Evolutionary conservation across 2,113 vertebrate species (phyloP).

Genomic region (Rynchops niger): DNA sequence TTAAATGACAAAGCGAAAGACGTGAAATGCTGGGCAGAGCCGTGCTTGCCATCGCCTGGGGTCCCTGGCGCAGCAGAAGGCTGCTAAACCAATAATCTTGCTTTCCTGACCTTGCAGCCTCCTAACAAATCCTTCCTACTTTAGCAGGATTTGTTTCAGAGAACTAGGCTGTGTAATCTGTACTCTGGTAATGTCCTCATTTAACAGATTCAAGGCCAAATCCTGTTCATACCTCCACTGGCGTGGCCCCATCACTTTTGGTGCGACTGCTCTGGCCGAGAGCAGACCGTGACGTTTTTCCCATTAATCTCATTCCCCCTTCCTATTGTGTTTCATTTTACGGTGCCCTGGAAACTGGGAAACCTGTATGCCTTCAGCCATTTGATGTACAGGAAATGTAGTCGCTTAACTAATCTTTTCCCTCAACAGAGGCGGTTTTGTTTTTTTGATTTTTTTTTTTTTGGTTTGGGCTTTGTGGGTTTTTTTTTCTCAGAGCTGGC

Average conservation of each 20-base stretch:
- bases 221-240: neutral
- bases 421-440: neutral
- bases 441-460: neutral
- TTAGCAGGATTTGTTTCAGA: conserved; percentile 32
- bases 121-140: conserved; percentile 44
- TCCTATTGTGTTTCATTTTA: conserved; percentile 23
- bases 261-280: neutral
- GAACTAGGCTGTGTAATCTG: conserved; percentile 4
- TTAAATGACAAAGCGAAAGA: conserved; percentile 47
- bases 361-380: neutral
- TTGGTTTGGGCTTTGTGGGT: neutral
- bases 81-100: conserved; percentile 48
- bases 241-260: neutral
- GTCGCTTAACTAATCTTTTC: neutral
- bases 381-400: conserved; percentile 22
- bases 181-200: conserved; percentile 10
- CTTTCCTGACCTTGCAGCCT: conserved; percentile 40
- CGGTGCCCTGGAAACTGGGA: neutral
- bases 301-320: neutral
- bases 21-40: neutral
- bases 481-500: neutral
- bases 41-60: neutral
- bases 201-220: conserved; percentile 20
- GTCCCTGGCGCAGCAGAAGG: conserved; percentile 3
- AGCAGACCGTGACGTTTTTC: neutral